phyloP scores from a whole-genome alignment of 2,888 invertebrate species.

The Frankliniella fusca region DNA sequence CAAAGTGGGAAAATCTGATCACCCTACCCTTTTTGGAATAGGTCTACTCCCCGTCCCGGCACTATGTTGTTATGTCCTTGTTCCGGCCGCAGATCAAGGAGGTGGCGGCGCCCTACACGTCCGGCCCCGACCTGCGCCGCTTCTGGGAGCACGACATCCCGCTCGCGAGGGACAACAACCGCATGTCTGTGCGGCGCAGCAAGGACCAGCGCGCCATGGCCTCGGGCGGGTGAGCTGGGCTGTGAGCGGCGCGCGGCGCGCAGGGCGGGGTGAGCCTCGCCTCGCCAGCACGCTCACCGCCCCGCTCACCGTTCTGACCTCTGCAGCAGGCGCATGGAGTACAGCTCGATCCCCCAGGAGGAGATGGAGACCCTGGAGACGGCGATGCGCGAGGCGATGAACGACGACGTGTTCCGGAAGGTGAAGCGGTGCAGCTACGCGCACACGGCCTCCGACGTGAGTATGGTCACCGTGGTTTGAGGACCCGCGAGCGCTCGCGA shows the following conservation, averaged over 20 bases:
- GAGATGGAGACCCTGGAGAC: conserved; percentile 59
- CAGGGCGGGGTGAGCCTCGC: not conserved
- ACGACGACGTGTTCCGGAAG: conserved; percentile 66
- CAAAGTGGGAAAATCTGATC: no score
- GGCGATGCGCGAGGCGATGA: conserved; percentile 62
- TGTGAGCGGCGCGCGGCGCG: no score
- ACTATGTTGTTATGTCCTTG: not conserved
- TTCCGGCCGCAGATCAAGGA: conserved; percentile 61
- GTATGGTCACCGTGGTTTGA: conserved; percentile 29
- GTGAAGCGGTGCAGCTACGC: conserved; percentile 70
- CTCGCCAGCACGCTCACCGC: not conserved
- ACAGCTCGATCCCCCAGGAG: conserved; percentile 46
- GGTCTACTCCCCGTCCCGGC: not conserved
- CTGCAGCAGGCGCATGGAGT: conserved; percentile 52
- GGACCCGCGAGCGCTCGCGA: not conserved
- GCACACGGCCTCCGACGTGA: conserved; percentile 63
- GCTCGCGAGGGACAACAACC: conserved; percentile 64
- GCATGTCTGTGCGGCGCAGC: conserved; percentile 49
- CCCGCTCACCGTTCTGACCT: not conserved
- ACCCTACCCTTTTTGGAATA: no score
- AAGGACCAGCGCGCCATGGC: not conserved
- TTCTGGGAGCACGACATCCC: conserved; percentile 79
- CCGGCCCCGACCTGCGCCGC: conserved; percentile 65
- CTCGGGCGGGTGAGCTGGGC: not conserved
- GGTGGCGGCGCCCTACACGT: conserved; percentile 75